Percentiles rank a stretch among this genome's conserved stretches.
phyloP scores from a whole-genome alignment of 2,113 vertebrate species.

The Pseudorasbora parva region DNA sequence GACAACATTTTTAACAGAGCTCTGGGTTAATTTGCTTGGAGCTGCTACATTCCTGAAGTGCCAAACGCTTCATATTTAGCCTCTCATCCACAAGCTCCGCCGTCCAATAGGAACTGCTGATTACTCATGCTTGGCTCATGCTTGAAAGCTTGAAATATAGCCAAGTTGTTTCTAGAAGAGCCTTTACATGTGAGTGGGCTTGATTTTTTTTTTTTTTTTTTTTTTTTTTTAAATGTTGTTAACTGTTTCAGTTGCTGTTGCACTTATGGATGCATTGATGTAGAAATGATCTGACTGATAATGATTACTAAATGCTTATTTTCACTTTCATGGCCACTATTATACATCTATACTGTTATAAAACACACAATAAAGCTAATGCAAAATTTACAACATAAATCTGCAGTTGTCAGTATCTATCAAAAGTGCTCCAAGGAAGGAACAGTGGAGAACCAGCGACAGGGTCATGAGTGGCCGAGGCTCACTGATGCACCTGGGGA shows the following conservation, averaged over 20 bases:
- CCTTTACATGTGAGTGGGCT: constrained; percentile 2
- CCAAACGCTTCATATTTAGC: constrained; percentile 27
- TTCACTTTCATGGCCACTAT: not conserved
- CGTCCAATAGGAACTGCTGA: constrained; percentile 21
- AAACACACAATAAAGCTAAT: not conserved
- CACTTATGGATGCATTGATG: not conserved
- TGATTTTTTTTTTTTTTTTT: not conserved
- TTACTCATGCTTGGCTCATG: constrained; percentile 40
- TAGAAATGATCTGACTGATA: not conserved
- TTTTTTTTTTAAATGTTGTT: not conserved
- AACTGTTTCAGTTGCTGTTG: not conserved
- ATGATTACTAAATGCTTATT: not conserved
- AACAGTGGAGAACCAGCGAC: no score
- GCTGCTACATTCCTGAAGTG: not conserved
- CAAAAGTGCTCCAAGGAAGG: no score
- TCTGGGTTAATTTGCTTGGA: constrained; percentile 3
- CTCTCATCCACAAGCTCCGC: not conserved
- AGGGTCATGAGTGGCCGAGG: no score
- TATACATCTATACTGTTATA: not conserved
- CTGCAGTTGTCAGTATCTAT: no score
- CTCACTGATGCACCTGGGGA: no score
- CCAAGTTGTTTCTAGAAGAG: constrained; percentile 7
- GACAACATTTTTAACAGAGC: not conserved
- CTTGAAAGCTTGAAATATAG: constrained; percentile 13
- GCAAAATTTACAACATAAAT: not conserved